Evolutionary conservation across 2,888 invertebrate species (phyloP).

Genomic region (Xanthostigma xanthostigma): DNA sequence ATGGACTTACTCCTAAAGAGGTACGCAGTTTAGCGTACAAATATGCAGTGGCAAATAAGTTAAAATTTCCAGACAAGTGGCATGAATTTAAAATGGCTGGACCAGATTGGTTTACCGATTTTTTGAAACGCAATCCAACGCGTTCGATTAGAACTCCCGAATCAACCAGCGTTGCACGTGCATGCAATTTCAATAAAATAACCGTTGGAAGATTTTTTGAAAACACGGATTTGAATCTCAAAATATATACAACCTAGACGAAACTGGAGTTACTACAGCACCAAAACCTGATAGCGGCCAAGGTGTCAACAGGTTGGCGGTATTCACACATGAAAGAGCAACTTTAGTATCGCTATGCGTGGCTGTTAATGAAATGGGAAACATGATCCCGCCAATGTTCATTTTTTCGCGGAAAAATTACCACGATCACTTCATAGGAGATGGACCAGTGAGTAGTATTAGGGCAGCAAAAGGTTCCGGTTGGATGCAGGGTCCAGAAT

Average conservation of each 20-base stretch:
- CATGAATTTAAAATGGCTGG: constrained; percentile 8
- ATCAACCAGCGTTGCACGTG: constrained; percentile 14
- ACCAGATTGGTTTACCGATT: constrained; percentile 12
- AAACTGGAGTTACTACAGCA: constrained; percentile 4
- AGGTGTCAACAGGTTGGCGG: constrained; percentile 10
- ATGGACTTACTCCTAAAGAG: no score
- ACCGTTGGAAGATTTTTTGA: not conserved
- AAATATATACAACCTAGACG: constrained; percentile 2
- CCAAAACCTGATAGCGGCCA: constrained; percentile 2
- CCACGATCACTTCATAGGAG: constrained; percentile 12
- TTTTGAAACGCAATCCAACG: constrained; percentile 11
- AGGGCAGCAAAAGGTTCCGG: constrained; percentile 20
- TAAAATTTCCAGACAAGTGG: constrained; percentile 10
- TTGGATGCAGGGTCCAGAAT: constrained; percentile 18
- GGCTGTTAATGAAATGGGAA: no score
- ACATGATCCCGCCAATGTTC: constrained; percentile 17
- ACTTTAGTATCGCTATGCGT: constrained; percentile 15
- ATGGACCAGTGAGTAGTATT: constrained; percentile 18
- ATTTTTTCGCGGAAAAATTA: constrained; percentile 17
- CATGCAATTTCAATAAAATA: constrained; percentile 10
- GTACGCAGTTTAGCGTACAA: no score
- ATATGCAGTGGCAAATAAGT: not conserved
- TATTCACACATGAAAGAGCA: constrained; percentile 11
- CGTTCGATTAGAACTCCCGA: constrained; percentile 10
- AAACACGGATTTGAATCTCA: not conserved